These are phyloP conservation scores for Chlamydotis undulata DNA, from an alignment of 2,113 vertebrate species.

Conservation along the genomic window DNA sequence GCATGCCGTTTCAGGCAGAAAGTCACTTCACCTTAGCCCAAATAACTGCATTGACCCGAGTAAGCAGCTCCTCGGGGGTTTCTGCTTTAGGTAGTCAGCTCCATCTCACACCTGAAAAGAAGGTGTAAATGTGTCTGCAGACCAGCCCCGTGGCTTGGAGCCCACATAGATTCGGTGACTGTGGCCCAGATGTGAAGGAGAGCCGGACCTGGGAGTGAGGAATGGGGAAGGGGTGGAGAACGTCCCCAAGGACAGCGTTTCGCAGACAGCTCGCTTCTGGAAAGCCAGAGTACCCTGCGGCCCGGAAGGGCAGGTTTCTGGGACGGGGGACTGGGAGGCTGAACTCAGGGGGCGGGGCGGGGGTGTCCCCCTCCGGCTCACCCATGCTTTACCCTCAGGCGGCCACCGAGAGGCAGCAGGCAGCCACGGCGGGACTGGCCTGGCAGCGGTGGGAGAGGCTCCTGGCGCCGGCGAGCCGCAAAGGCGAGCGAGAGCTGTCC, in stretches of 20 bases:
- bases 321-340: not conserved
- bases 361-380: accelerated
- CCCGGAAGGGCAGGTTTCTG: not conserved
- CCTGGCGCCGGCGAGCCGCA: no score
- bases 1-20: not conserved
- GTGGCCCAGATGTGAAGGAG: not conserved
- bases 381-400: not conserved
- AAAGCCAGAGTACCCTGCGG: no score
- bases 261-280: not conserved
- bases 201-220: not conserved
- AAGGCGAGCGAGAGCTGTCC: no score
- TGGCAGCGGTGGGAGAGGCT: not conserved
- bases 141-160: accelerated
- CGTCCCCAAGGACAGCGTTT: not conserved
- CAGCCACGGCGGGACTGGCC: not conserved
- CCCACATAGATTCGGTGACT: accelerated
- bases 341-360: not conserved
- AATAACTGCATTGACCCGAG: not conserved
- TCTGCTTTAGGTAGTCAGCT: not conserved
- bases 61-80: not conserved
- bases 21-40: not conserved
- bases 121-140: not conserved
- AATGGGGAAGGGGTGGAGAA: not conserved
- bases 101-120: not conserved
- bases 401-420: not conserved